Base-by-base conservation (phyloP, 1,140 invertebrate genomes). In the Drosophila fuyamai region DNA sequence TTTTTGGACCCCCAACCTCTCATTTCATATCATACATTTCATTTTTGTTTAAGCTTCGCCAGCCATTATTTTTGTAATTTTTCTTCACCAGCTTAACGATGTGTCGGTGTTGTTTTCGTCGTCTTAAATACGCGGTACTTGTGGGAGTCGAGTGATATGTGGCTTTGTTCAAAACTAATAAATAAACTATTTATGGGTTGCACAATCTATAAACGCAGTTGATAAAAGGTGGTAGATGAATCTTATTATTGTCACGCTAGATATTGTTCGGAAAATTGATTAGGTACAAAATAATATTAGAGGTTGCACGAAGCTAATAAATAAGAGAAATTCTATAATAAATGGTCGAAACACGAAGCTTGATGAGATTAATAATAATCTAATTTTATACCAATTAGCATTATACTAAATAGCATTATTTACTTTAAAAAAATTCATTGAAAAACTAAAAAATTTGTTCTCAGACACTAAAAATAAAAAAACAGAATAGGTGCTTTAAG, bases 21-120 rank as follows among this genome's bases (percentile, higher is more conserved):
- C 71, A 32, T 65, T 56, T 60, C 70, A 47, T 62, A 48, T 73
- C 65, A 79, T 65, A 58, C 53, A 66, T 76, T 76, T 73, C 66
- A 66, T 70, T 66, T 79, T 61, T 59, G 61, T 75, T 86, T 86
- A 86, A 88, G 82, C 75, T 72, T 48, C 74, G 53, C 43, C 61
- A 9, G 35, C 40, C 66, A 79, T 82, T 61, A 86, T 67, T 76
- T 79, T 14, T 57, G 61, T 78, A 48, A 62, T 58, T 83, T 67
- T 73, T 58, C 50, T 78, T 58, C 2, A 50, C 46, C 46, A 62
- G 82, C 56, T 83, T 79, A 76, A 67, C 73, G 68, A 74, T 58
- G 81, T 71, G 65, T 66, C 32, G 46, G 38, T 60, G 63, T 9
- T 48, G 35, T 50, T 81, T 75, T 70, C 55, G 68, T 36, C 35